Evolutionary conservation across 2,797 vertebrate species (phyloP).

Genomic region (Oreortyx pictus): DNA sequence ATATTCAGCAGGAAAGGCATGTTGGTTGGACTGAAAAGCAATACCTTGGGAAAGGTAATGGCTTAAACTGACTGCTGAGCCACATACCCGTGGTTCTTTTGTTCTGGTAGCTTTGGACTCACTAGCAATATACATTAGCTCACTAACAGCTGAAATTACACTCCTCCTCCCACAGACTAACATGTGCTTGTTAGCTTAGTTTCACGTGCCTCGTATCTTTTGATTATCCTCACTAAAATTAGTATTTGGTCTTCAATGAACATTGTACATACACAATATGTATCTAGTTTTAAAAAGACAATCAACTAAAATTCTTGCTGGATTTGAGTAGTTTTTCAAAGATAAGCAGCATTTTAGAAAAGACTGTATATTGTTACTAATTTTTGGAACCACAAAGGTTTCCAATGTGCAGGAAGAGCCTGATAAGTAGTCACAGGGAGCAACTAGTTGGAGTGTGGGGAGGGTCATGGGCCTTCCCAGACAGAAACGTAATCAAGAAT

Average conservation of each 20-base stretch:
- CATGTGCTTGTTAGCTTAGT: background rate
- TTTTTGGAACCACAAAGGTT: background rate
- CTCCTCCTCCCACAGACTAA: background rate
- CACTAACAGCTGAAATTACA: background rate
- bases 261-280: fast-evolving
- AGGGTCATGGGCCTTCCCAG: fast-evolving
- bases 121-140: background rate
- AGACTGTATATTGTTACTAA: fast-evolving
- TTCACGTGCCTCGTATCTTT: background rate
- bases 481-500: background rate
- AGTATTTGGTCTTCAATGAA: background rate
- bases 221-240: background rate
- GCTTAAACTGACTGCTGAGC: background rate
- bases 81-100: background rate
- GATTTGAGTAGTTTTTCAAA: background rate
- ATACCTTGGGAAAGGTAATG: background rate
- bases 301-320: background rate
- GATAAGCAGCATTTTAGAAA: background rate
- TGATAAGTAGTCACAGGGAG: background rate
- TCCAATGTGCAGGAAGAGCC: background rate
- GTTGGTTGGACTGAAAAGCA: background rate
- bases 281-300: background rate
- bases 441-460: fast-evolving
- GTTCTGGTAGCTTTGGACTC: background rate
- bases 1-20: background rate